Base-by-base conservation (phyloP, 2,797 vertebrate species). In the Scarus forsteni region DNA sequence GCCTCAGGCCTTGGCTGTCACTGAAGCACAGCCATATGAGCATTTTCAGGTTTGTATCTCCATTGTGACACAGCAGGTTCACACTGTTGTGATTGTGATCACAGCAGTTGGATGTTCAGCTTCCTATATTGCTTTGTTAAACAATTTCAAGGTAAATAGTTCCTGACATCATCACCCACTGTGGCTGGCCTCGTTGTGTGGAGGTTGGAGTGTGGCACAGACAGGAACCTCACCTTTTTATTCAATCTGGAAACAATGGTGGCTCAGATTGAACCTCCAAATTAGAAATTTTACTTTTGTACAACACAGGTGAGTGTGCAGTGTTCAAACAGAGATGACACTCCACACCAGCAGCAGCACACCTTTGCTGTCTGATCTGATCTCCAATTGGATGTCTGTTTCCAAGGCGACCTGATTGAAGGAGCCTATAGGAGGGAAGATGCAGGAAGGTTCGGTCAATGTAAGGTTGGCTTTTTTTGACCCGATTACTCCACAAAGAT, bases 401-500 rank as follows among this genome's bases (percentile, higher is more conserved):
- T 77, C 90, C 87, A 85, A 75, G 84, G 89, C 78, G 73, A 91
- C 90, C 39, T 60, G 74, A 77, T 75, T 76, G 73, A 73, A 66
- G 72, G 36, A 72, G 60, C 76, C 60, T 70, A 89, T 80, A 72
- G 89, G 87, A 51, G 86, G 72, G 70, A 80, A 75, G 61, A 87
- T 16, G 77, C 84, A 36, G 81, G 69, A 83, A 81, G 74, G 74
- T 38, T 49, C 39, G 60, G 74, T 79, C 70, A 66, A 66, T 49
- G 60, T 78, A 66, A 80, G 81, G 85, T 81, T 18, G 36, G 60
- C 14, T 58, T 81, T 53, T 35, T 36, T 36, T 12, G 18, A 50
- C 49, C 88, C 86, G 77, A 75, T 75, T 81, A 86, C 35, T 62
- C 80, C 6, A 18, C 9, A 50, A 53, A 53, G 58, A 81, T 49